A percentile compares a stretch with the other conserved stretches of the same genome.
phyloP scores from a whole-genome alignment of 2,113 vertebrate species.

The Pogonocichla stellata region DNA sequence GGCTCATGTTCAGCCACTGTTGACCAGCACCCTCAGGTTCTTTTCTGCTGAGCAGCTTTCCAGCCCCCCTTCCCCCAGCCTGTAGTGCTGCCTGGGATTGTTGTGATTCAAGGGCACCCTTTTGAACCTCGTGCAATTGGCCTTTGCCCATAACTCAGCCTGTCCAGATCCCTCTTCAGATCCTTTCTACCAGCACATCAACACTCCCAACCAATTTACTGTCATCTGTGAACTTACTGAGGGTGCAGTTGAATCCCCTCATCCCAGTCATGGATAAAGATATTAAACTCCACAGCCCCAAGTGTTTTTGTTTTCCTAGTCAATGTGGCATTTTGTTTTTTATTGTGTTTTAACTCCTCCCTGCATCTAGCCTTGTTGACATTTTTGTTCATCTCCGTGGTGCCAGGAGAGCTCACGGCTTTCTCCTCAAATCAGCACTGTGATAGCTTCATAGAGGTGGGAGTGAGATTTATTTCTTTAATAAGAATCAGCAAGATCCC shows the following conservation, averaged over 20 bases:
- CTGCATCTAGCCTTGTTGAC: neutral
- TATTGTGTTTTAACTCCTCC: conserved; percentile 18
- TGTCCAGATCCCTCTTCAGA: neutral
- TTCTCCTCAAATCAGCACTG: conserved; percentile 20
- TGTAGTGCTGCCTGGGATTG: neutral
- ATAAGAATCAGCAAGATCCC: conserved; percentile 54
- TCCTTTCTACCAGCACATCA: neutral
- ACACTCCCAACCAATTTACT: neutral
- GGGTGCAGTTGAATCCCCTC: neutral
- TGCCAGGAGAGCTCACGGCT: conserved; percentile 26
- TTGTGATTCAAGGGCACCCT: neutral
- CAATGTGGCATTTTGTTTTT: neutral
- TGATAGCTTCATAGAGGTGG: conserved; percentile 14
- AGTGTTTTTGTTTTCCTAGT: neutral
- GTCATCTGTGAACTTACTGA: neutral
- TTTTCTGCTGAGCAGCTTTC: neutral
- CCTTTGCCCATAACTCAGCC: neutral
- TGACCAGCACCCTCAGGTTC: neutral
- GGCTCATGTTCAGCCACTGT: neutral
- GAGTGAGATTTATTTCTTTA: conserved; percentile 70
- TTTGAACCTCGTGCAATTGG: neutral
- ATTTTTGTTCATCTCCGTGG: conserved; percentile 27
- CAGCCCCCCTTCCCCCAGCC: neutral
- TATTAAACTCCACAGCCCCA: neutral
- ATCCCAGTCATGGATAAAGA: neutral